Base-by-base conservation (phyloP, 2,797 vertebrate species). In the Enteromius viviparus region DNA sequence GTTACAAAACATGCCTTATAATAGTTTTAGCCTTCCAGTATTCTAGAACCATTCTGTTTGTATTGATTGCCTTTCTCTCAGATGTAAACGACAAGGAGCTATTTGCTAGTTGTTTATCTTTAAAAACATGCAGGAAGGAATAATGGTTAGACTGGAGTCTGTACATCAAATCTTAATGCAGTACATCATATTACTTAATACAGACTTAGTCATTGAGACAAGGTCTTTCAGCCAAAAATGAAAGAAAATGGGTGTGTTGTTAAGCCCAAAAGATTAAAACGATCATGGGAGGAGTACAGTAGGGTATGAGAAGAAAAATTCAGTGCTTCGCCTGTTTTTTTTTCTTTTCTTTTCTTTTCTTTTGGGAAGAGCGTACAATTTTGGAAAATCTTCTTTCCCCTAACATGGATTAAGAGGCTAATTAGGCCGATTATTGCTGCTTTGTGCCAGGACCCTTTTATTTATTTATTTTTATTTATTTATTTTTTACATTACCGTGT, bases 371-470 rank as follows among this genome's bases (percentile, higher is more conserved):
- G 19, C 11, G 8, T 37, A 21, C 21, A 58, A 55, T 14, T 37
- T 58, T 37, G 29, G 12, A 75, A 15, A 37, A 75, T 75, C 19
- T 37, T 55, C 19, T 37, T 55, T 32, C 29, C 6, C 21, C 1
- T 10, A 72, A 51, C 47, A 55, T 55, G 29, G 29, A 75, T 75
- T 75, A 75, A 74, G 49, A n/a, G 17, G 6, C 71, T 74, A 21
- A 23, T 69, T 14, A 68, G 9, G 4, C 65, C 40, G 26, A 72
- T 51, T 32, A 14, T 53, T 34, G 17, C 8, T 17, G 23, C 11
- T 40, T 6, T 23, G 5, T 69, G 37, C 11, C 37, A 3, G 32
- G 70, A 21, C 17, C 1, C 15, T 29, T 47, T 29, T 49, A 11
- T 19, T 55, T 55, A n/a, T 55, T 55, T 53, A 6, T 0, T 2